These are phyloP conservation scores for Cisticola juncidis DNA, from an alignment of 2,113 vertebrate species.

Conservation along the genomic window DNA sequence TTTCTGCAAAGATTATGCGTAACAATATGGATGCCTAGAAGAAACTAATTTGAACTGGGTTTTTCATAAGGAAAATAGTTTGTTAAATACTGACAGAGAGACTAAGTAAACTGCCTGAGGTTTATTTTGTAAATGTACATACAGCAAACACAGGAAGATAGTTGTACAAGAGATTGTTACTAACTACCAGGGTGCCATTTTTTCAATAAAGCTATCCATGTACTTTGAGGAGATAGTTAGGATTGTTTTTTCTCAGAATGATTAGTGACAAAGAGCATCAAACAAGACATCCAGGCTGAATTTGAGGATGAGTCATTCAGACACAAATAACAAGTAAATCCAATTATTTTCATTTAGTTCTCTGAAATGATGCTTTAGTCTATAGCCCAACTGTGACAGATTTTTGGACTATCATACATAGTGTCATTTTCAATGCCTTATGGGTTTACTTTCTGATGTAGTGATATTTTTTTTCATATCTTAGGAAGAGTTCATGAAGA, in stretches of 20 bases:
- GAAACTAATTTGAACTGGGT: not conserved
- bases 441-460: not conserved
- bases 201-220: not conserved
- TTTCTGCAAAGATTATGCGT: not conserved
- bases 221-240: conserved; percentile 4
- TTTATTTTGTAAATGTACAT: not conserved
- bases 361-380: not conserved
- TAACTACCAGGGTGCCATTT: not conserved
- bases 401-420: not conserved
- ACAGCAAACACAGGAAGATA: not conserved
- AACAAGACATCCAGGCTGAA: not conserved
- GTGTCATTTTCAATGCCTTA: not conserved
- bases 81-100: not conserved
- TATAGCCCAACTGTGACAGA: not conserved
- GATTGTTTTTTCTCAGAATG: not conserved
- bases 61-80: not conserved
- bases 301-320: not conserved
- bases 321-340: conserved; percentile 6
- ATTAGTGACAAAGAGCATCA: not conserved
- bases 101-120: not conserved
- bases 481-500: not conserved
- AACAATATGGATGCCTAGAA: not conserved
- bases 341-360: not conserved
- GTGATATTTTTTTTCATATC: not conserved
- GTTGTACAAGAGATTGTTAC: not conserved